A percentile compares a stretch with the other conserved stretches of the same genome.
Evolutionary conservation across 2,113 vertebrate genomes (phyloP).

Genomic region (Xenus cinereus): DNA sequence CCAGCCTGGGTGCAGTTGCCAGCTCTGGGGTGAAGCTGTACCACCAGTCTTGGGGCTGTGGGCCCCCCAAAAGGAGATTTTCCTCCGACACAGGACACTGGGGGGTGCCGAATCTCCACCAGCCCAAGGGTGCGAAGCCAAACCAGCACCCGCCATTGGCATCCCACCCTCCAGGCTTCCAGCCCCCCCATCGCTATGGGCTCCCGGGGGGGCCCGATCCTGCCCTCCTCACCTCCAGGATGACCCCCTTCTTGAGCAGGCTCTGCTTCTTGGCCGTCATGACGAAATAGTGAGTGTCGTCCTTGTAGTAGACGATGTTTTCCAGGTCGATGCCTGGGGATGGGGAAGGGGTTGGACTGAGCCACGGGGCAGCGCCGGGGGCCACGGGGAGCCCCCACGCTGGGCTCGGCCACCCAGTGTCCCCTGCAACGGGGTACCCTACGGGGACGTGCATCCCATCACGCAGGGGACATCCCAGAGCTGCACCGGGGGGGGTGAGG

Average conservation of each 20-base stretch:
- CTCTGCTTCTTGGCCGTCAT: conserved; percentile 99
- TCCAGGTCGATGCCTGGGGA: conserved; percentile 91
- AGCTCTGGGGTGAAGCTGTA: not conserved
- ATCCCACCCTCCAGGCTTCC: not conserved
- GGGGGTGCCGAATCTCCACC: not conserved
- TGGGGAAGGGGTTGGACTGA: not conserved
- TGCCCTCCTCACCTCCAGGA: conserved; percentile 80
- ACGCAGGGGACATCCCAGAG: not conserved
- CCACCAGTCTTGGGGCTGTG: not conserved
- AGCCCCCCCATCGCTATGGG: not conserved
- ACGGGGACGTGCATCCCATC: accelerated
- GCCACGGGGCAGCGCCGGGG: not conserved
- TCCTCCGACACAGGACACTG: accelerated
- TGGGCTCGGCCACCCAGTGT: not conserved
- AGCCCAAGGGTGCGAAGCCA: not conserved
- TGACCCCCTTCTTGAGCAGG: conserved; percentile 87
- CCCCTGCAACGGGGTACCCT: not conserved
- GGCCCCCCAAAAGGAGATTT: not conserved
- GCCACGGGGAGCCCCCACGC: not conserved
- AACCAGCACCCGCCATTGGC: not conserved
- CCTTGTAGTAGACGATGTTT: conserved; percentile 98
- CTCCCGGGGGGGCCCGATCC: accelerated
- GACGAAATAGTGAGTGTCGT: conserved; percentile 95
- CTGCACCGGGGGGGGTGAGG: not conserved
- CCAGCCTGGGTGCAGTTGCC: not conserved